phyloP scores from a whole-genome alignment of 2,888 invertebrate species.

The Agonopterix heracliana region DNA sequence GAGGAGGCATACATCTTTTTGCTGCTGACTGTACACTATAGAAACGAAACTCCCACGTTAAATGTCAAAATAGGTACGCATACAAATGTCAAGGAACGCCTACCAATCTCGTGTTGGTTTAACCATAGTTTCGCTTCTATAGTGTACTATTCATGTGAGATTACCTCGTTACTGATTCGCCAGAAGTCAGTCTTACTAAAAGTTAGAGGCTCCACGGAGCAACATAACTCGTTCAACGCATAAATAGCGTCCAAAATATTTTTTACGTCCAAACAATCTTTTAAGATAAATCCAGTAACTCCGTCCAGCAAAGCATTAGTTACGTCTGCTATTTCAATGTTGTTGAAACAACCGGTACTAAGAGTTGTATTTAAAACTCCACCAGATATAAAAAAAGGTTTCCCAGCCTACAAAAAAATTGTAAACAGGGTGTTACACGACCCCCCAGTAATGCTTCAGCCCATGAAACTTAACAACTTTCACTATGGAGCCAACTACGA shows the following conservation, averaged over 20 bases:
- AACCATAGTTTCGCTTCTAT: no score
- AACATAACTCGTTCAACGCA: slow-evolving; percentile 39
- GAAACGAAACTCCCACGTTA: no score
- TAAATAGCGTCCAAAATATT: slow-evolving; percentile 27
- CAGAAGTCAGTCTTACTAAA: slow-evolving; percentile 30
- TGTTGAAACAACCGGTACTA: slow-evolving; percentile 19
- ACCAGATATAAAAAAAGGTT: slow-evolving; percentile 50
- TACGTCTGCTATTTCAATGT: slow-evolving; percentile 41
- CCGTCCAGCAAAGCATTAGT: slow-evolving; percentile 49
- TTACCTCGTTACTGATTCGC: slow-evolving; percentile 36
- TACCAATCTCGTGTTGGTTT: no score
- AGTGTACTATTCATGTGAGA: no score
- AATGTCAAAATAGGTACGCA: no score
- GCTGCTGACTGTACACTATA: no score
- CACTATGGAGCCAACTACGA: no score
- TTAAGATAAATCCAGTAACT: slow-evolving; percentile 45
- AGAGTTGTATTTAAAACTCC: slow-evolving; percentile 34
- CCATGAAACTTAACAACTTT: no score
- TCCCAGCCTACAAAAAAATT: slow-evolving; percentile 52
- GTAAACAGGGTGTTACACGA: no score
- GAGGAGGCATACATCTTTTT: no score
- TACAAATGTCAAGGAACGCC: no score
- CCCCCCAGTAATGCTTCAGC: no score
- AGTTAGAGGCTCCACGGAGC: slow-evolving; percentile 38
- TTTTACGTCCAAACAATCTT: slow-evolving; percentile 25